phyloP scores from a whole-genome alignment of 2,888 invertebrate species.

The Epinotia demarniana region DNA sequence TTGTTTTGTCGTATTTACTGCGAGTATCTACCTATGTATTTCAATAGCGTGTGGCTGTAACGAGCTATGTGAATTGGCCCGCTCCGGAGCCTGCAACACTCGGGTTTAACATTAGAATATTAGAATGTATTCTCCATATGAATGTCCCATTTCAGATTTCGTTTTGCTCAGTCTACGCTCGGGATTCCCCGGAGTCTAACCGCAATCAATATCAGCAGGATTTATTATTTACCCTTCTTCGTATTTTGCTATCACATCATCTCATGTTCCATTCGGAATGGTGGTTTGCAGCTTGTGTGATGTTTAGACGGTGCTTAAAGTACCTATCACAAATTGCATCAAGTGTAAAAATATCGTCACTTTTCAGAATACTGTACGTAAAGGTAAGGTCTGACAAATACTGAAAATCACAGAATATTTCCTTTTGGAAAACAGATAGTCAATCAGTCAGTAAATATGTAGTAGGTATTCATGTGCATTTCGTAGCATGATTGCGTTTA shows the following conservation, averaged over 20 bases:
- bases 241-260: conserved; percentile 14
- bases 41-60: neutral
- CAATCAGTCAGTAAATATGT: no score
- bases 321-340: neutral
- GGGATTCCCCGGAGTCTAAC: conserved; percentile 30
- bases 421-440: no score
- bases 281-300: neutral
- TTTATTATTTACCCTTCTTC: conserved; percentile 34
- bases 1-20: neutral
- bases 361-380: neutral
- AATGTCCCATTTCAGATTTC: conserved; percentile 35
- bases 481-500: no score
- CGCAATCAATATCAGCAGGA: conserved; percentile 33
- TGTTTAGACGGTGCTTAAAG: neutral
- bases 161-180: conserved; percentile 32
- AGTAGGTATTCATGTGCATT: no score
- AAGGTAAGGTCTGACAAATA: neutral
- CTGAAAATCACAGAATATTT: no score
- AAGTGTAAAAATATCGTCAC: neutral
- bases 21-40: neutral
- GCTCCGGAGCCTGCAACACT: conserved; percentile 1
- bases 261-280: conserved; percentile 2
- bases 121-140: conserved; percentile 29
- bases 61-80: conserved; percentile 2
- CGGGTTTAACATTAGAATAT: conserved; percentile 28